Base-by-base conservation (phyloP, 1,140 invertebrate genomes). In the Drosophila ercepeae region DNA sequence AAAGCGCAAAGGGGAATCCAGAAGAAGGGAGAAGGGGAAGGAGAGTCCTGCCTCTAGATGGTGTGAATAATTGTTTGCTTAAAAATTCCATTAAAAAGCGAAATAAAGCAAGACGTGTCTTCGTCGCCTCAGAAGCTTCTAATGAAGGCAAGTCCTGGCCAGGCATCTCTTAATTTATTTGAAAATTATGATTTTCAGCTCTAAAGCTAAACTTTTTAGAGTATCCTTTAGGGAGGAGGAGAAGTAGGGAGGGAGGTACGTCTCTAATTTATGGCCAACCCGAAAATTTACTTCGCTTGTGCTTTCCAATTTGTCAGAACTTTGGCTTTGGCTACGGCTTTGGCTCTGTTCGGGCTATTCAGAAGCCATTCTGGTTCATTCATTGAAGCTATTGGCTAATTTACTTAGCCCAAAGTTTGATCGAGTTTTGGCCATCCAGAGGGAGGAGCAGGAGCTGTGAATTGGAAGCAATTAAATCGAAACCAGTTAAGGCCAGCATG, bases 51-150 rank as follows among this genome's bases (percentile, higher is more conserved):
- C 32, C 57, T 16, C 34, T 16, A 49, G 39, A 46, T 53, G 64
- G 54, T 42, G 72, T 51, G 57, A 76, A 76, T 75, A 63, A 69
- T 76, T 69, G 64, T 69, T 54, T 55, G 73, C 64, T 76, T 69
- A 52, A 68, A 63, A 75, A 69, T 76, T 76, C 64, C 63, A 76
- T 63, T 69, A 67, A 51, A 55, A 54, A 8, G 36, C 44, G 42
- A 65, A 69, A 54, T 65, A 65, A 65, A 54, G 6, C 50, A 55
- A 19, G 51, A 68, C 65, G 63, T 57, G 65, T 18, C 61, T 53
- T 9, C 18, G 14, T n/a, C 18, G 13, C 7, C 6, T 8, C 4
- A 18, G 21, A 14, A 8, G 2, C 29, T 32, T 23, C 19, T 18
- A 34, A 61, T 61, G 14, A 45, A 63, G 50, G 36, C 59, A 58